Evolutionary conservation across 2,888 invertebrate genomes (phyloP), one percentile per base, ranked within the genome.

Genomic region (Heliconius aoede): DNA sequence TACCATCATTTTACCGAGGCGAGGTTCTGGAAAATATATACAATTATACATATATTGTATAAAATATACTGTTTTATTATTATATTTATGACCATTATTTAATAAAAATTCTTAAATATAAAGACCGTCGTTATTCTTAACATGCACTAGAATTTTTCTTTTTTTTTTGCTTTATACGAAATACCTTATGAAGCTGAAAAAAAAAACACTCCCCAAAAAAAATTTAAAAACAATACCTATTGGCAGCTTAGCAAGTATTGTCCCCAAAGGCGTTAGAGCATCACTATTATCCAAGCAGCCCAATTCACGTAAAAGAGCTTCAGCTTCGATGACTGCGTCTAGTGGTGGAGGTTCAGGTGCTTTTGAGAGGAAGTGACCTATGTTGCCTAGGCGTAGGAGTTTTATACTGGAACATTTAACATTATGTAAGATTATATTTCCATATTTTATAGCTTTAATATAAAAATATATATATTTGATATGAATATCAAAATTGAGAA

Each of bases 241-340:
- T 0, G 99, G 99, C 82, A 99, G 90, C 81, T 98, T 97, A 8
- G 99, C 99, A 13, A 99, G 95, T 80, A 99, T 98, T 79, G 96
- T 96, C 0, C 99, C 99, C 26, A 99, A 95, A 0, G 99, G 98
- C 0, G 99, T 99, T 78, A 99, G 91, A 81, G 98, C 98, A 88
- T 99, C 98, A 79, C 96, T 95, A 0, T 90, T 88, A 90, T 99
- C 99, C 82, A 99, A 93, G 82, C 99, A 99, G 86, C 98, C 97
- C 96, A 99, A 97, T 86, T 99, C 99, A 85, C 96, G 87, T 82
- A 97, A 86, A 81, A 96, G 78, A 0, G 98, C 98, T 93, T 99
- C 99, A 0, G 99, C 99, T 89, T 99, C 99, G 83, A 99, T 99
- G 21, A 99, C 99, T 40, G 99, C 99, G 92, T 99, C 99, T 80